These are phyloP conservation scores for Mercenaria mercenaria DNA, from an alignment of 1,140 invertebrate genomes.

Conservation along the genomic window DNA sequence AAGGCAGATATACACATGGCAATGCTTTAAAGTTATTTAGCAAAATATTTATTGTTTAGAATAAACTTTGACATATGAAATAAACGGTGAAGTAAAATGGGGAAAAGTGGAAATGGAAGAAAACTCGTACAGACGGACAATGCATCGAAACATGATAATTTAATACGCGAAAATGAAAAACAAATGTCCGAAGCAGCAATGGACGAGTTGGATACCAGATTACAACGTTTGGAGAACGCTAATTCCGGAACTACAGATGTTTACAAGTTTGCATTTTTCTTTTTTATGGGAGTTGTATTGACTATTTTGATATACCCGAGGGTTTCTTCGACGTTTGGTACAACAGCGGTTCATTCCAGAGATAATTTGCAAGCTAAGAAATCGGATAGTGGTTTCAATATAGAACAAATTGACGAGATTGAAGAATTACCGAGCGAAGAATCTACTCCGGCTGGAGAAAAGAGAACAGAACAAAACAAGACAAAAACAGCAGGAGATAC, in stretches of 20 bases:
- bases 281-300: slow-evolving; percentile 49
- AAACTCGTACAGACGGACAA: not conserved
- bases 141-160: not conserved
- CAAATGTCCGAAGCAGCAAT: not conserved
- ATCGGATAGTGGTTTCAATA: no score
- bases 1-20: no score
- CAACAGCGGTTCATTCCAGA: not conserved
- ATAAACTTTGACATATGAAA: no score
- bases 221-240: slow-evolving; percentile 11
- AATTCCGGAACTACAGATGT: slow-evolving; percentile 21
- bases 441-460: not conserved
- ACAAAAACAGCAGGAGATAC: not conserved
- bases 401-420: slow-evolving; percentile 14
- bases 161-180: not conserved
- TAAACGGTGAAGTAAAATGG: no score
- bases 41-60: no score
- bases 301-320: slow-evolving; percentile 44
- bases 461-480: not conserved
- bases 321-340: slow-evolving; percentile 9
- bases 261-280: slow-evolving; percentile 52
- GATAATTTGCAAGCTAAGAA: not conserved
- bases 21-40: no score
- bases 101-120: not conserved
- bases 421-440: not conserved
- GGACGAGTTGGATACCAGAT: not conserved